Percentiles rank a stretch among this genome's conserved stretches.
Evolutionary conservation across 2,888 invertebrate species (phyloP).

Genomic region (Platycnemis pennipes): DNA sequence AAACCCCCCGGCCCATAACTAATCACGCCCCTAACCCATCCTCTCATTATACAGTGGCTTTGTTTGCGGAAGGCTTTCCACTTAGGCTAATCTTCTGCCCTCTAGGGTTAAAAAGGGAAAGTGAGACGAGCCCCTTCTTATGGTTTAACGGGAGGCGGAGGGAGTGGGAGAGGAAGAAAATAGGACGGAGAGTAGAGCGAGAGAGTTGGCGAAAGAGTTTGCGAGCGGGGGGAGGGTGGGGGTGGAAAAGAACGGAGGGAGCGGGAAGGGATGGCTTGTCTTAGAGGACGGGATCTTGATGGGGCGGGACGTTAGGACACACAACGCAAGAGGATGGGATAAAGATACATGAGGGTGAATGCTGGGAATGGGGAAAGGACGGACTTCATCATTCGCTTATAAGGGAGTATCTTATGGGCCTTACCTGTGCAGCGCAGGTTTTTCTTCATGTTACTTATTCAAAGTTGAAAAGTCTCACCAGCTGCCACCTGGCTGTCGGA

Average conservation of each 20-base stretch:
- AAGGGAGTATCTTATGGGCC: not conserved
- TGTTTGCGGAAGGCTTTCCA: constrained; percentile 68
- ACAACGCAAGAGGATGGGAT: not conserved
- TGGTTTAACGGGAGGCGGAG: not conserved
- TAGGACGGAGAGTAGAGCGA: not conserved
- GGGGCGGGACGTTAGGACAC: not conserved
- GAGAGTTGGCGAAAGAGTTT: constrained; percentile 17
- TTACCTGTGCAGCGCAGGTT: not conserved
- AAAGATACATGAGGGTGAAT: not conserved
- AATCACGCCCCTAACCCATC: constrained; percentile 45
- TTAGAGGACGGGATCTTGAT: constrained; percentile 13
- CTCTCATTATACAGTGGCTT: constrained; percentile 67
- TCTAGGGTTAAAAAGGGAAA: constrained; percentile 66
- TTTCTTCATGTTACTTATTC: no score
- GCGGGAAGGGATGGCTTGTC: constrained; percentile 20
- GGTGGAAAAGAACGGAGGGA: not conserved
- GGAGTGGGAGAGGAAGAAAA: not conserved
- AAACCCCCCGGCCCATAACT: constrained; percentile 52
- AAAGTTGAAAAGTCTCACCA: no score
- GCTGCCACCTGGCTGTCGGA: no score
- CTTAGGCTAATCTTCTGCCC: constrained; percentile 67
- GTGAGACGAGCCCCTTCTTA: constrained; percentile 18
- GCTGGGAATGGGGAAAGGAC: not conserved
- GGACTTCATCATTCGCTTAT: constrained; percentile 4
- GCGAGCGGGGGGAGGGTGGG: not conserved